Percentiles rank a stretch among this genome's conserved stretches.
phyloP scores from a whole-genome alignment of 2,797 vertebrate species.

The Protonibea diacanthus region DNA sequence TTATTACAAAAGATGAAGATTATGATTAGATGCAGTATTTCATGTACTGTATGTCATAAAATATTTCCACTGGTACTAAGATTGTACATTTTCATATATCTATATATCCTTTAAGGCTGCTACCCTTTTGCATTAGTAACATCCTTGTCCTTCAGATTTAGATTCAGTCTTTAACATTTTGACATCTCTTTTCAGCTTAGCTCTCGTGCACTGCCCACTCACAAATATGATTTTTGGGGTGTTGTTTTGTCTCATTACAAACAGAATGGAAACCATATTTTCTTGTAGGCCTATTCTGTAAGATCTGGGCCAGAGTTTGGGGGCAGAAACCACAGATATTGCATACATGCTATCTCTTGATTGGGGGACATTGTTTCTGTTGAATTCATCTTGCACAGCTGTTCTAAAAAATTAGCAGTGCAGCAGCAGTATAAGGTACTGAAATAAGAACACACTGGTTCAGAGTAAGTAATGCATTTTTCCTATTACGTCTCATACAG shows the following conservation, averaged over 20 bases:
- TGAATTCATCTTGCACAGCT: conserved; percentile 21
- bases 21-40: conserved; percentile 28
- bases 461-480: conserved; percentile 2
- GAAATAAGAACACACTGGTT: neutral
- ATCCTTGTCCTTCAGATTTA: conserved; percentile 9
- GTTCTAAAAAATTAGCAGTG: conserved; percentile 7
- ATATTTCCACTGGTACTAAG: conserved; percentile 33
- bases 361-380: conserved; percentile 5
- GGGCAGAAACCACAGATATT: neutral
- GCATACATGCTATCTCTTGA: neutral
- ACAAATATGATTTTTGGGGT: conserved; percentile 27
- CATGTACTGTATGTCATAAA: conserved; percentile 46
- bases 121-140: conserved; percentile 39
- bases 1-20: conserved; percentile 35
- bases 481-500: neutral
- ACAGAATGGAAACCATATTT: conserved; percentile 7
- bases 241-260: conserved; percentile 11
- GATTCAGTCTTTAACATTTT: conserved; percentile 43
- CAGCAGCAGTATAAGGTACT: conserved; percentile 17
- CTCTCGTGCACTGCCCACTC: conserved; percentile 8
- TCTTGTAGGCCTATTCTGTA: conserved; percentile 2
- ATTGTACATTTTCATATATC: conserved; percentile 57
- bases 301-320: conserved; percentile 13
- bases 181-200: conserved; percentile 28
- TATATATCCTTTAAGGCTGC: conserved; percentile 52